Conservation (phyloP, 2,888 invertebrate species). For the Neoitamus cyanurus region DNA sequence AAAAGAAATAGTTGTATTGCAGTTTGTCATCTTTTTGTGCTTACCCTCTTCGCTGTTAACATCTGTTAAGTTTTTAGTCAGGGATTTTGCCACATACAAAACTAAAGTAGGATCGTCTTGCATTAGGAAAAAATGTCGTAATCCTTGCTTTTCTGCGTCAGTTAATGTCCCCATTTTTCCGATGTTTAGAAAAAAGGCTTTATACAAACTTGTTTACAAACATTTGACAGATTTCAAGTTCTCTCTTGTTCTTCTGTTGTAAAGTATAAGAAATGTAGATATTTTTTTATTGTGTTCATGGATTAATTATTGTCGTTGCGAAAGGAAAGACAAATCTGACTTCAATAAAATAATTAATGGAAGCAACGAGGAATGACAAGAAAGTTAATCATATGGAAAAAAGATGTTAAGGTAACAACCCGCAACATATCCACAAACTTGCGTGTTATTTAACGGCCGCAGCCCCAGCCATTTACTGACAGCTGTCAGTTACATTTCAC, state of each 20-base stretch:
- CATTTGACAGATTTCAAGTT: background rate
- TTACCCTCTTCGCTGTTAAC: slow-evolving; percentile 28
- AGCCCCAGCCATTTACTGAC: background rate
- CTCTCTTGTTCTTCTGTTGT: background rate
- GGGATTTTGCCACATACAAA: slow-evolving; percentile 40
- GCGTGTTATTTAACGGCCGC: background rate
- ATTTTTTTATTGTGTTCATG: too few relatives aligned
- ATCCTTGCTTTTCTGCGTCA: slow-evolving; percentile 16
- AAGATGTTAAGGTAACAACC: background rate
- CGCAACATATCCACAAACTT: too few relatives aligned
- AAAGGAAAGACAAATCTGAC: background rate
- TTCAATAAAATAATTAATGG: too few relatives aligned
- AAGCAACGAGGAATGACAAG: too few relatives aligned
- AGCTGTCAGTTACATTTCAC: slow-evolving; percentile 6
- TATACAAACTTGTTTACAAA: background rate
- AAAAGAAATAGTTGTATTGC: slow-evolving; percentile 53
- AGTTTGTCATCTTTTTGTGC: background rate
- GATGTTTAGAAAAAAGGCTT: background rate
- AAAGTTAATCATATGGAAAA: background rate
- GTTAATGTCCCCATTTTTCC: slow-evolving; percentile 9
- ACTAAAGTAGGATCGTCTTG: slow-evolving; percentile 47
- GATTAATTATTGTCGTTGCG: background rate
- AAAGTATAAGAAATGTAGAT: background rate
- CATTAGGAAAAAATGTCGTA: slow-evolving; percentile 42
- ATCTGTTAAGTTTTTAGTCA: slow-evolving; percentile 50